A percentile compares a stretch with the other conserved stretches of the same genome.
phyloP scores from a whole-genome alignment of 2,113 vertebrate genomes.

The Gadus chalcogrammus region DNA sequence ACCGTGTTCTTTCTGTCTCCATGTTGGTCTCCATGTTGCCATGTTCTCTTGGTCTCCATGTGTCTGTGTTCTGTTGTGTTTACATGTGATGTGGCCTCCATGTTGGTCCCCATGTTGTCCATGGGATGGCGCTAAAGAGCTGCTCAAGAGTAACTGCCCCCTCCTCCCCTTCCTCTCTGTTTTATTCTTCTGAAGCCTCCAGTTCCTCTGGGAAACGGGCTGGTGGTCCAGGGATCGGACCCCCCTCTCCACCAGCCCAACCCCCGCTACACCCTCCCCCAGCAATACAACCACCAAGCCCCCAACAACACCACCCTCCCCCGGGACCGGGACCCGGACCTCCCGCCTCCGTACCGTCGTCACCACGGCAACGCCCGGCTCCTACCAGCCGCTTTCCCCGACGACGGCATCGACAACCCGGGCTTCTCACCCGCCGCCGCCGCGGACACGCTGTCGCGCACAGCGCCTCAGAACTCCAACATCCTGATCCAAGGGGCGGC shows the following conservation, averaged over 20 bases:
- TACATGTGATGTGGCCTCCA: slow-evolving; percentile 7
- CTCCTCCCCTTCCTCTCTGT: not conserved
- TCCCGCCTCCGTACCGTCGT: slow-evolving; percentile 20
- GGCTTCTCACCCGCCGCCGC: slow-evolving; percentile 44
- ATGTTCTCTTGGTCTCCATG: slow-evolving; percentile 14
- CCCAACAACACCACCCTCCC: too few relatives aligned
- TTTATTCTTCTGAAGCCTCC: slow-evolving; percentile 11
- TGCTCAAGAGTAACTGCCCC: slow-evolving; percentile 27
- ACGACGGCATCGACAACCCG: slow-evolving; percentile 51
- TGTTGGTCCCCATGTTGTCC: slow-evolving; percentile 12
- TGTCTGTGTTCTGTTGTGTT: too few relatives aligned
- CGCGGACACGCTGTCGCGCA: slow-evolving; percentile 32
- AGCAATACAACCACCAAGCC: not conserved
- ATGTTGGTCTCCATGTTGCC: too few relatives aligned
- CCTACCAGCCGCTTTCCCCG: slow-evolving; percentile 37
- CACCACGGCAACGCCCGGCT: slow-evolving; percentile 28
- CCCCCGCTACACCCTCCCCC: slow-evolving; percentile 15
- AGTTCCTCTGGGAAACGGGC: not conserved
- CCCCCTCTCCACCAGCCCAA: slow-evolving; percentile 12
- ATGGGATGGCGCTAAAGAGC: slow-evolving; percentile 26
- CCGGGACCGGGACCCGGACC: slow-evolving; percentile 23
- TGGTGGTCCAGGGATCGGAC: slow-evolving; percentile 16
- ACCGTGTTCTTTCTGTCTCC: too few relatives aligned
- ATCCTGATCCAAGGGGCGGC: slow-evolving; percentile 60
- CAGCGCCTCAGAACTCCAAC: slow-evolving; percentile 53